Base-by-base conservation (phyloP, 92 coral and sea anemone species). In the Phenganax marumi region DNA sequence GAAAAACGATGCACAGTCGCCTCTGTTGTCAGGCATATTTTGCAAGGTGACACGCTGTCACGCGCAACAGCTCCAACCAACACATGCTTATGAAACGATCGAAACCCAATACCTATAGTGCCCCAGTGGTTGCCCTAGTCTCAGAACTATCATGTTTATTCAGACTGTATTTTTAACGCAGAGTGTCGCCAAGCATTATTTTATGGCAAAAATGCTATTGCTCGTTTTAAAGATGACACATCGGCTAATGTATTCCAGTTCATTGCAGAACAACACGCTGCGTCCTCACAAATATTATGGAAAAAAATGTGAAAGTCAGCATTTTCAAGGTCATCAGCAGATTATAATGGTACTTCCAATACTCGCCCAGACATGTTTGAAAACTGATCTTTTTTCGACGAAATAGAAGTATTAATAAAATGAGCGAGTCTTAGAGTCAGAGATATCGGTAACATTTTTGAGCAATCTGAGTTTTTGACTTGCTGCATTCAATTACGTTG, bases 1-100 rank as follows among this genome's bases (percentile, higher is more conserved):
- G 58, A 60, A 50, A 78, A 57, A 63, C 19, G 61, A 48, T 12
- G 55, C 57, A 10, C 49, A 46, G 52, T 47, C 83, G 53, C 58
- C 83, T 66, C 48, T 66, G 72, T 66, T 66, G 72, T 25, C 72
- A 66, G 12, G 72, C 72, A 66, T 66, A 33, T 66, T 66, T 66
- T 11, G 72, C 72, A 33, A 33, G 72, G 72, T 66, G 68, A 62
- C 68, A 19, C 43, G 25, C 63, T 62, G 72, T 66, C 72, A 66
- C 50, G 50, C 72, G 72, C 26, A 66, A 66, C 48, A 12, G n/a
- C 72, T 66, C 8, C 43, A 18, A 25, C 8, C 43, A 18, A 25
- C 72, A 66, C 43, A 66, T 66, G 72, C 24, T 25, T 66, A 33
- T 33, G 50, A 66, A 33, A 66, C 72, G 72, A 49, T 66, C 43